Evolutionary conservation across 2,888 invertebrate species (phyloP).

Genomic region (Coremacera marginata): DNA sequence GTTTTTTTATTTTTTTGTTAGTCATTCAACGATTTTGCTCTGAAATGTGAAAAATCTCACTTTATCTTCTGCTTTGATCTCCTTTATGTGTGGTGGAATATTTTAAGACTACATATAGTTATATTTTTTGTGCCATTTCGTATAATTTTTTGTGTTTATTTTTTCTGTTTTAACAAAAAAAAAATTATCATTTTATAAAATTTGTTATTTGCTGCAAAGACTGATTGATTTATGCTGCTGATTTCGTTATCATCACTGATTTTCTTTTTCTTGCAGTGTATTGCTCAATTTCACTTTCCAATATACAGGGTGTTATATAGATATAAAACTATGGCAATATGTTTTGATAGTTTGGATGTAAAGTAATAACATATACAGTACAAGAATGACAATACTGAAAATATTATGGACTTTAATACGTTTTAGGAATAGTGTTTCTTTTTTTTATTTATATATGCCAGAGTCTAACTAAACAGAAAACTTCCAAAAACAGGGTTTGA

Average conservation of each 20-base stretch:
- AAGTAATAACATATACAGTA: too few relatives aligned
- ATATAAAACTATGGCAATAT: too few relatives aligned
- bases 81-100: conserved; percentile 57
- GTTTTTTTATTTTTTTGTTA: not conserved
- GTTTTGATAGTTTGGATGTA: too few relatives aligned
- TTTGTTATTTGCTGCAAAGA: conserved; percentile 7
- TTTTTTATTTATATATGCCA: too few relatives aligned
- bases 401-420: too few relatives aligned
- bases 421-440: too few relatives aligned
- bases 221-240: not conserved
- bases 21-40: conserved; percentile 10
- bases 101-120: conserved; percentile 30
- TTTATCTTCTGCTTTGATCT: conserved; percentile 53
- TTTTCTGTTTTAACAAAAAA: conserved; percentile 19
- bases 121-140: not conserved
- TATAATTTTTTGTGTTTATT: conserved; percentile 22
- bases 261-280: not conserved
- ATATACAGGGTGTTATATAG: too few relatives aligned
- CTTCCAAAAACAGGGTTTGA: too few relatives aligned
- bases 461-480: too few relatives aligned
- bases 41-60: not conserved
- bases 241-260: too few relatives aligned
- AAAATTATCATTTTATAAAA: conserved; percentile 32
- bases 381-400: too few relatives aligned
- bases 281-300: not conserved